Conservation (phyloP, 2,113 vertebrate species). For the Proterorhinus semilunaris region DNA sequence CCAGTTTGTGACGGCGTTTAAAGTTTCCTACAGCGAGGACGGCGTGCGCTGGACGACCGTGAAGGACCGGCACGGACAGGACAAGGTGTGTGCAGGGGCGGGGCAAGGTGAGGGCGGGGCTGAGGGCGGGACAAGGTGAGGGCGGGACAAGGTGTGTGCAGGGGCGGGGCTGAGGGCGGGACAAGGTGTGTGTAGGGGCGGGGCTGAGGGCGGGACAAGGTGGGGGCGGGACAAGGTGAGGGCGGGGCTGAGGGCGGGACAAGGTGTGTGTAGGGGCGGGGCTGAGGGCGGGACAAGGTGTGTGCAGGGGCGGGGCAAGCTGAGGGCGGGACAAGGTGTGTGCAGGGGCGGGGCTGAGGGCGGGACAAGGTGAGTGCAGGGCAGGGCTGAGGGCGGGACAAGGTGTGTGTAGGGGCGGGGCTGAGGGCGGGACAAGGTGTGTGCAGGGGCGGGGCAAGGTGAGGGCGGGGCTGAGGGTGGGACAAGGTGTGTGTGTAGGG, state of each 20-base stretch:
- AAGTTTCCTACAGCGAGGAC: constrained; percentile 85
- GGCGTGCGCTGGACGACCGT: constrained; percentile 81
- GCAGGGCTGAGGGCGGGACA: too few relatives aligned
- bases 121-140: too few relatives aligned
- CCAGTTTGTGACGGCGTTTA: constrained; percentile 90
- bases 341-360: too few relatives aligned
- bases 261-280: too few relatives aligned
- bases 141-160: constrained; percentile 36
- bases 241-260: constrained; percentile 22
- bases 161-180: too few relatives aligned
- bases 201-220: constrained; percentile 21
- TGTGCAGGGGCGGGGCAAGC: constrained; percentile 39
- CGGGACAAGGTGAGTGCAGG: constrained; percentile 55
- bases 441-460: constrained; percentile 38
- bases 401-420: too few relatives aligned
- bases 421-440: constrained; percentile 38
- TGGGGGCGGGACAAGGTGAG: too few relatives aligned
- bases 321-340: too few relatives aligned
- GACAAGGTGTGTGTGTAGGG: constrained; percentile 44
- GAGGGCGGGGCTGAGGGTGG: too few relatives aligned
- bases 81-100: constrained; percentile 56
- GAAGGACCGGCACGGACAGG: constrained; percentile 58
- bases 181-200: too few relatives aligned
- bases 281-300: constrained; percentile 33
- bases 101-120: constrained; percentile 14